phyloP scores from a whole-genome alignment of 2,113 vertebrate species.

The Oncorhynchus clarkii region DNA sequence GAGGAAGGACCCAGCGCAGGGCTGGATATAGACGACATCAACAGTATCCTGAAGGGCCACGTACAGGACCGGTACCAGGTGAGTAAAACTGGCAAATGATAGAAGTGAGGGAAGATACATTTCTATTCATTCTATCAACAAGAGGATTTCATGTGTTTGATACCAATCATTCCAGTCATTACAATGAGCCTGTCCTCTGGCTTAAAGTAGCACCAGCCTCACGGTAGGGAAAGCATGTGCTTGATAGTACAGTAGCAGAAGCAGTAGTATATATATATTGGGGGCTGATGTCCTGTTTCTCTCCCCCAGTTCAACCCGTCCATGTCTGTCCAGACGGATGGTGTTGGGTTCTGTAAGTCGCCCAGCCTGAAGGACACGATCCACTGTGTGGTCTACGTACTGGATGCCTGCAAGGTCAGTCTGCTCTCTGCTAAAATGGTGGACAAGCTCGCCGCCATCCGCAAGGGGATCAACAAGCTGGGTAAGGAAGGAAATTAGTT shows the following conservation, averaged over 20 bases:
- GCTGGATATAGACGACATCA: constrained; percentile 60
- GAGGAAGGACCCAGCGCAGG: constrained; percentile 55
- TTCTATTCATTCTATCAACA: too few relatives aligned
- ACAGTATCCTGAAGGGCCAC: constrained; percentile 64
- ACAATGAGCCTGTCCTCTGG: too few relatives aligned
- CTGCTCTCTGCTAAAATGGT: constrained; percentile 51
- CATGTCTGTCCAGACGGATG: constrained; percentile 13
- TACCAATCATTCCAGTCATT: too few relatives aligned
- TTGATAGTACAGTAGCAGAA: too few relatives aligned
- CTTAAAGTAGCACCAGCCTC: too few relatives aligned
- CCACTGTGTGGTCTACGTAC: constrained; percentile 41
- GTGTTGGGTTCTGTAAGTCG: constrained; percentile 5
- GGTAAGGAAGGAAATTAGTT: constrained; percentile 17
- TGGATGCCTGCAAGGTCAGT: constrained; percentile 47
- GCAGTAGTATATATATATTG: background rate
- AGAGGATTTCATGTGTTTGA: too few relatives aligned
- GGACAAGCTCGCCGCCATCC: constrained; percentile 55
- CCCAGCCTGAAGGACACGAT: constrained; percentile 36
- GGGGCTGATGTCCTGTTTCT: background rate
- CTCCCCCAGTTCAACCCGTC: constrained; percentile 36
- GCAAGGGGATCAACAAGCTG: constrained; percentile 36
- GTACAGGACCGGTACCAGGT: constrained; percentile 66
- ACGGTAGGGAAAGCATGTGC: too few relatives aligned
- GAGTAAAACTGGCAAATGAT: background rate
- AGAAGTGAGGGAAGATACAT: too few relatives aligned